Percentiles rank a stretch among this genome's conserved stretches.
These are phyloP conservation scores for Scrobipalpa costella DNA, from an alignment of 2,888 invertebrate species.

Conservation along the genomic window DNA sequence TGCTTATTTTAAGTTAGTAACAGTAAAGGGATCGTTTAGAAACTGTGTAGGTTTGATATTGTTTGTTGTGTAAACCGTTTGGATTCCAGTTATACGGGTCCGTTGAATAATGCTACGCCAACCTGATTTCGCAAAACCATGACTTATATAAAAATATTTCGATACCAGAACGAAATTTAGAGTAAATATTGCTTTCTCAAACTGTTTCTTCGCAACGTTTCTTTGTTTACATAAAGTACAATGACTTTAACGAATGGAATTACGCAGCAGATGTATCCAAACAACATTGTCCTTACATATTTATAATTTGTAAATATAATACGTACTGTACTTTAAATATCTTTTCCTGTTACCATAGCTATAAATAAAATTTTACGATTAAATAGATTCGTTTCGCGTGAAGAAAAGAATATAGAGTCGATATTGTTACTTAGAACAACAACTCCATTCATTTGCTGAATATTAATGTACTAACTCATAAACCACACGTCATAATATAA, in stretches of 20 bases:
- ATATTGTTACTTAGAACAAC: background rate
- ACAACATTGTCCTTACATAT: background rate
- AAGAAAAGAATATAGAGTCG: background rate
- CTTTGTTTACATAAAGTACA: constrained; percentile 21
- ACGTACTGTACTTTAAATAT: background rate
- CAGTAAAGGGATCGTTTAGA: background rate
- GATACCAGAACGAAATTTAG: background rate
- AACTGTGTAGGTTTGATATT: background rate
- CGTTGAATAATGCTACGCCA: constrained; percentile 25
- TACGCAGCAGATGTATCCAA: background rate
- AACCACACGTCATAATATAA: background rate
- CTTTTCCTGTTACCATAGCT: background rate
- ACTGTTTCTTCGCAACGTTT: background rate
- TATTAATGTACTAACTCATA: background rate
- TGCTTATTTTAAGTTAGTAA: background rate
- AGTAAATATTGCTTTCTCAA: background rate
- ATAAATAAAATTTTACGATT: background rate
- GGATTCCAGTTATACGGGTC: constrained; percentile 42
- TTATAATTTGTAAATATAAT: background rate
- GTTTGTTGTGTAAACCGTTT: constrained; percentile 43
- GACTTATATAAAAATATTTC: background rate
- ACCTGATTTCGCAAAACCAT: background rate
- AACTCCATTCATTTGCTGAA: background rate
- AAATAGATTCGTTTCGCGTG: background rate
- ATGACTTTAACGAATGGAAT: constrained; percentile 20